phyloP scores from a whole-genome alignment of 2,113 vertebrate genomes.

The Alces alces region DNA sequence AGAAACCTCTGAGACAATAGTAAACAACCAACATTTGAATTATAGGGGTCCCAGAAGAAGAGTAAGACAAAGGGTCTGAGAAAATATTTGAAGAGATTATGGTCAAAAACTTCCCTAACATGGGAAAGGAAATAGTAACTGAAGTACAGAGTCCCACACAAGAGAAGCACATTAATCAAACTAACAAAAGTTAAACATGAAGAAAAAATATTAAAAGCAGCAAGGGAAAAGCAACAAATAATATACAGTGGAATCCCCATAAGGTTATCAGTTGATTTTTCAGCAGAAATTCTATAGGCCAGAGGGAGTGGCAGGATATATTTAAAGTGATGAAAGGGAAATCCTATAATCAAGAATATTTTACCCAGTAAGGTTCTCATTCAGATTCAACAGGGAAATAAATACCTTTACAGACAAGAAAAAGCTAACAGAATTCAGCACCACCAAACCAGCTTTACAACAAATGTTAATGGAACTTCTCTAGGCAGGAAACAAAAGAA shows the following conservation, averaged over 20 bases:
- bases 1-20: not conserved
- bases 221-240: not conserved
- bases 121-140: not conserved
- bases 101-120: not conserved
- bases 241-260: not conserved
- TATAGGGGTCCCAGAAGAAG: not conserved
- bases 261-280: not conserved
- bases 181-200: not conserved
- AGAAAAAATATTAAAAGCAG: not conserved
- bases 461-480: not conserved
- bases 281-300: not conserved
- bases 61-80: not conserved
- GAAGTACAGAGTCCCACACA: not conserved
- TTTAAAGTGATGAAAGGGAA: not conserved
- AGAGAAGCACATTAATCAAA: not conserved
- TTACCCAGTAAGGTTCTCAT: not conserved
- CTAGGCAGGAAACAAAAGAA: not conserved
- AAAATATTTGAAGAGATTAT: not conserved
- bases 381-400: not conserved
- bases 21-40: not conserved
- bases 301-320: not conserved
- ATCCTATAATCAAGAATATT: not conserved
- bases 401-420: not conserved
- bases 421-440: not conserved
- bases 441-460: not conserved